Base-by-base conservation (phyloP, 2,113 vertebrate genomes). In the Lipophrys pholis region DNA sequence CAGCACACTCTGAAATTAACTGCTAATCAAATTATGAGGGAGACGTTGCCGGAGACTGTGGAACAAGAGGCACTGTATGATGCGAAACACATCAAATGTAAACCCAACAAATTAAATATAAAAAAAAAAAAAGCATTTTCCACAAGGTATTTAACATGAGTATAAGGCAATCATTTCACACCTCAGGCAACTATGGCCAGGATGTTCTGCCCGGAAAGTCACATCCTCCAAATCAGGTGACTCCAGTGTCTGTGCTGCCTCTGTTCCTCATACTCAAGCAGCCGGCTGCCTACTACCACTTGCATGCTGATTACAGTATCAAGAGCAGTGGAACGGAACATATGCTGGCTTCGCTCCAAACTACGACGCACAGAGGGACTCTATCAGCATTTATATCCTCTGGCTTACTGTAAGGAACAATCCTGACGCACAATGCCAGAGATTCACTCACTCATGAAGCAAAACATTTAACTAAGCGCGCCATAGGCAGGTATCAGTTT, bases 261-360 rank as follows among this genome's bases (percentile, higher is more conserved):
- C 73, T 64, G 49, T 64, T 62, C 69, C 76, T 87, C 84, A 78
- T 76, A 77, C 87, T 73, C 69, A 56, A 69, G 67, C 55, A 42
- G 68, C 58, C 1, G 41, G 57, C 69, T 81, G 83, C 73, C 81
- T 76, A 69, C 79, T 49, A 78, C 77, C 77, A 81, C 81, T 82
- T 48, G 69, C 71, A 80, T 79, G 68, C 83, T 85, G 85, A 91
- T 84, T 89, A 87, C 72, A 79, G 78, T 87, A 86, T 91, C 80
- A 83, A 72, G 78, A 84, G 85, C 84, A 80, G 75, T 67, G 80
- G 73, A 78, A 76, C 8, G 73, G 76, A 88, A 82, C 86, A 86
- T 73, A 73, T 69, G 56, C 63, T 78, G 82, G 81, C 73, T 68
- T 65, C 68, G 43, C 64, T 85, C 82, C 84, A 86, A 82, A 82